phyloP scores from a whole-genome alignment of 1,140 invertebrate genomes.

The Lethrus apterus region DNA sequence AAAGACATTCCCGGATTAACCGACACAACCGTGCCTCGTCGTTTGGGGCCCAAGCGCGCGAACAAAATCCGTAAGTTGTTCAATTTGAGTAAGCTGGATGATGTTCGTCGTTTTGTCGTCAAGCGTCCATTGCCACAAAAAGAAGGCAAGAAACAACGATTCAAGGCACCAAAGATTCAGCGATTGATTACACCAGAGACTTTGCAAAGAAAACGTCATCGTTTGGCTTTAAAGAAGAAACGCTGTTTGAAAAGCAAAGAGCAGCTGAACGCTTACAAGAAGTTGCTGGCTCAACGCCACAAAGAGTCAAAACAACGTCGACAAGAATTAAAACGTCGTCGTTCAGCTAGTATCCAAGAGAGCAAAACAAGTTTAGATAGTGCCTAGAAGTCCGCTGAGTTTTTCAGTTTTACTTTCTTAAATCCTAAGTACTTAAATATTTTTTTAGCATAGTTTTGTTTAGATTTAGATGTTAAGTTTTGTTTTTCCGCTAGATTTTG shows the following conservation, averaged over 20 bases:
- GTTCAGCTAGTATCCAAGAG: conserved; percentile 18
- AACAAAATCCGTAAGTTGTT: conserved; percentile 69
- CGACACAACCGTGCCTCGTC: conserved; percentile 59
- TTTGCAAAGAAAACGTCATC: conserved; percentile 66
- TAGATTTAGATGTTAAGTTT: too few relatives aligned
- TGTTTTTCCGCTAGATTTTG: too few relatives aligned
- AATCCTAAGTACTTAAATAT: too few relatives aligned
- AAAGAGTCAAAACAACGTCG: conserved; percentile 50
- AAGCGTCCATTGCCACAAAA: conserved; percentile 56
- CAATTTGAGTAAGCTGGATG: conserved; percentile 67
- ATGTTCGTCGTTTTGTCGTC: conserved; percentile 68
- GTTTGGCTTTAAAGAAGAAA: conserved; percentile 66
- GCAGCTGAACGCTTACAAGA: conserved; percentile 70
- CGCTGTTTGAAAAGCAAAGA: conserved; percentile 63
- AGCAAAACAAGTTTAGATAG: conserved; percentile 21
- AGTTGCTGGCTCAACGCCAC: conserved; percentile 68
- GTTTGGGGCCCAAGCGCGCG: conserved; percentile 68
- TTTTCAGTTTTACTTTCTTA: too few relatives aligned
- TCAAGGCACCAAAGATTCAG: conserved; percentile 70
- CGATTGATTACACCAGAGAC: conserved; percentile 64
- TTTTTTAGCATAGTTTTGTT: too few relatives aligned
- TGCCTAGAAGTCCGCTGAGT: too few relatives aligned
- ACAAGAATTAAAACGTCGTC: conserved; percentile 21
- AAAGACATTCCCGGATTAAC: conserved; percentile 68
- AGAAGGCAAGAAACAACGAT: conserved; percentile 49